Base-by-base conservation (phyloP, 2,888 invertebrate species). In the Brenthis ino region DNA sequence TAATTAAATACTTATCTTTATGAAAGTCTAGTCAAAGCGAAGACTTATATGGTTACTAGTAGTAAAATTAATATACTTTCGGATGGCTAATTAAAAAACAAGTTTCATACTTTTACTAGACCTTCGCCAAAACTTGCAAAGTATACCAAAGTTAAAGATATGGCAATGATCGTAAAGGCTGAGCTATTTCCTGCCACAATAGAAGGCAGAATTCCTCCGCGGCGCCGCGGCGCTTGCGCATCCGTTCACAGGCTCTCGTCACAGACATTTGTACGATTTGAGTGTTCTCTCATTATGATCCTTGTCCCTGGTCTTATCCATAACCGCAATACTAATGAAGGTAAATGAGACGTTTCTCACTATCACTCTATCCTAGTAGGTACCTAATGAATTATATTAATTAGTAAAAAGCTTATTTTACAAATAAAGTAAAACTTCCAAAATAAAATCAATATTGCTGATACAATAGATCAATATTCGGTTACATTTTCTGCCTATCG, bases 201-300 rank as follows among this genome's bases (percentile, higher is more conserved):
- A 57, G 65, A 66, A 66, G 69, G 63, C 66, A 54, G 54, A 47
- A 64, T 64, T 68, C 58, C 58, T 56, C 14, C 51, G 50, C 66
- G 63, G 65, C 57, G 56, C 24, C 61, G 69, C 60, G 54, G 61
- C 65, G 64, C 65, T 53, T 54, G 51, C 63, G 69, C 63, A 58
- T 69, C 69, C 69, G 69, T 66, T 69, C 69, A 28, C 69, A 69
- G 57, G 48, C 69, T 69, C 69, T 65, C 69, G 33, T 67, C 67
- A 56, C 51, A 55, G 51, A 61, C n/a, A 58, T 54, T 48, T 37
- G 48, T 28, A 67, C 61, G 61, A 61, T 67, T 33, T 54, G 48
- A 28, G 57, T 53, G 58, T 58, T n/a, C 28, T 43, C 33, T 16
- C 66, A 54, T 60, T 48, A 60, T 60, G 54, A 58, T 43, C 58